Evolutionary conservation across 1,140 invertebrate genomes (phyloP).

Genomic region (Cyphomyrmex costatus): DNA sequence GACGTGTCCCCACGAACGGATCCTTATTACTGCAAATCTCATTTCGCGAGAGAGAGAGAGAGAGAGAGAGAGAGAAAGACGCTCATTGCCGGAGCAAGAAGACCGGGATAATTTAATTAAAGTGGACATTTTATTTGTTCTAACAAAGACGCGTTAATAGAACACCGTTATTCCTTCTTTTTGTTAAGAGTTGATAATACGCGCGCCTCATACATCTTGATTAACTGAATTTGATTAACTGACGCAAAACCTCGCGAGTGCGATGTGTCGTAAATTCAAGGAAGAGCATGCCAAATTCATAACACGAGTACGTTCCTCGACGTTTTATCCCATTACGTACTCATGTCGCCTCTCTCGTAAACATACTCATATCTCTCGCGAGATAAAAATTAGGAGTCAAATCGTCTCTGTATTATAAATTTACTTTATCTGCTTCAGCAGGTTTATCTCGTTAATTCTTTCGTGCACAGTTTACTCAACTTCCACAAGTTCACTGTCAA

Average conservation of each 20-base stretch:
- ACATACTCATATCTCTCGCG: background rate
- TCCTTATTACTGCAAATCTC: constrained; percentile 10
- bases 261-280: background rate
- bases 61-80: background rate
- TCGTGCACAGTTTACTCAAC: background rate
- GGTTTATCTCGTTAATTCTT: background rate
- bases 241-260: background rate
- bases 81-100: background rate
- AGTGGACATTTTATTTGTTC: background rate
- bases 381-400: constrained; percentile 15
- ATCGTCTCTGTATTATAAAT: constrained; percentile 7
- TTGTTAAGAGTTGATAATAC: background rate
- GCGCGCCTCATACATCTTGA: background rate
- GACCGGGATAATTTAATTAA: constrained; percentile 36
- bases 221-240: background rate
- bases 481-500: background rate
- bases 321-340: background rate
- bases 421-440: background rate
- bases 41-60: background rate
- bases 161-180: background rate
- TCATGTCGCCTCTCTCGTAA: background rate
- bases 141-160: background rate
- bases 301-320: background rate
- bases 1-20: constrained; percentile 16
- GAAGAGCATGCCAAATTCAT: background rate